Conservation (phyloP, 2,797 vertebrate species). For the Notolepis coatsorum region DNA sequence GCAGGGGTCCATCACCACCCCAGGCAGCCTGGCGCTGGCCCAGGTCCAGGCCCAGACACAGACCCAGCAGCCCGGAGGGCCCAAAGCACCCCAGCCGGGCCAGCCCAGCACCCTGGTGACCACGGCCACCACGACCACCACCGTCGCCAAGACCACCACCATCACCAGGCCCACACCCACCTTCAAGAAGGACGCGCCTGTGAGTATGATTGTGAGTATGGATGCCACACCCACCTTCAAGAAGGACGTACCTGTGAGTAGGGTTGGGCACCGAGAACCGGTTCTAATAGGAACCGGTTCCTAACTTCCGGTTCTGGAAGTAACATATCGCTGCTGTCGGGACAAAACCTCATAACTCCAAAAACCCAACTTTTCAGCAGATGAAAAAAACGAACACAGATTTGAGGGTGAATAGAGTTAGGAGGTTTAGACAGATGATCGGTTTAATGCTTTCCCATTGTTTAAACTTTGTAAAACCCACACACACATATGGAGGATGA, state of each 20-base stretch:
- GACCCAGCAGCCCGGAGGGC: constrained; percentile 75
- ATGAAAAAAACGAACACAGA: too few species aligned
- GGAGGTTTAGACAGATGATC: too few species aligned
- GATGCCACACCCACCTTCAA: constrained; percentile 96
- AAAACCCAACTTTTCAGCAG: too few species aligned
- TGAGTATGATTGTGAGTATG: constrained; percentile 81
- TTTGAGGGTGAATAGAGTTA: too few species aligned
- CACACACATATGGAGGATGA: too few species aligned
- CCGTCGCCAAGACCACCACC: constrained; percentile 94
- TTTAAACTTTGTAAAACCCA: too few species aligned
- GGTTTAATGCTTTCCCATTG: too few species aligned
- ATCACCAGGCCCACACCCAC: constrained; percentile 93
- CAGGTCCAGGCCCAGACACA: constrained; percentile 94
- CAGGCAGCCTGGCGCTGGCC: constrained; percentile 96
- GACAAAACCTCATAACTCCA: too few species aligned
- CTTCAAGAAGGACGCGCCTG: constrained; percentile 99
- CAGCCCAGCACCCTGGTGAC: constrained; percentile 96
- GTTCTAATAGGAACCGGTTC: too few species aligned
- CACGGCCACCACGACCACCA: constrained; percentile 93
- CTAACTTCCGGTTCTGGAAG: too few species aligned
- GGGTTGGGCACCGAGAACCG: too few species aligned
- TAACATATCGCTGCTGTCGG: too few species aligned
- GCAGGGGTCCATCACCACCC: constrained; percentile 98
- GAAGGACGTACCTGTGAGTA: constrained; percentile 97
- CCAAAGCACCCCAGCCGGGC: constrained; percentile 91